Base-by-base conservation (phyloP, 2,113 vertebrate genomes). In the Chitala chitala region DNA sequence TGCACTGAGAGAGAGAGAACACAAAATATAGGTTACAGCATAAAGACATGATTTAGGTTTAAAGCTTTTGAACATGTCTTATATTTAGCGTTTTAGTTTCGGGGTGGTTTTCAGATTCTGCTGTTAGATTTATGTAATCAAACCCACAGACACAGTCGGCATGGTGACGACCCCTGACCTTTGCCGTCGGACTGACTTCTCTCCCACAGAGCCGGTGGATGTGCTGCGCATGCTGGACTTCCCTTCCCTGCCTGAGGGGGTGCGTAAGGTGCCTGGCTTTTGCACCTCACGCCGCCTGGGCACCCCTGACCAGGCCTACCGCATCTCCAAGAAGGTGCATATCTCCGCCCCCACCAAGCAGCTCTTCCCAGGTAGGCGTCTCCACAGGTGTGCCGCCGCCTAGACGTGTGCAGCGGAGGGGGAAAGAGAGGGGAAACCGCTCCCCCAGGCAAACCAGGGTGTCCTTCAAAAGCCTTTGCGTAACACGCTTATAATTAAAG, bases 271-370 rank as follows among this genome's bases (percentile, higher is more conserved):
- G 0, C 85, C 92, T 0, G 90, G 92, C 6, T 90, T 95, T 85
- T 98, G 95, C 82, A 83, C 90, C 4, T 88, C 88, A 29, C 89
- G 87, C 0, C 88, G 86, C 38, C 73, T 81, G 5, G 83, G 89
- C 48, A 84, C 44, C 71, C 83, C 90, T 2, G 92, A 92, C 71
- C 87, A 91, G 65, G 94, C 95, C 76, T 98, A 91, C 87, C 90
- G 92, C 50, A 89, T 98, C 78, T 84, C 85, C 61, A 92, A 93
- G 71, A 93, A 90, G 72, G 94, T 94, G 46, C 95, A 96, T 86
- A 91, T 98, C 87, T 95, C 94, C 0, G 94, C 94, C 24, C 95
- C 94, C 77, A 96, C 95, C 58, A 92, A 92, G 78, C 94, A 96
- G 81, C 92, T 97, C 77, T 96, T 92, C 84, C 86, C 89, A 89